Base-by-base conservation (phyloP, 2,113 vertebrate species). In the Micromys minutus region DNA sequence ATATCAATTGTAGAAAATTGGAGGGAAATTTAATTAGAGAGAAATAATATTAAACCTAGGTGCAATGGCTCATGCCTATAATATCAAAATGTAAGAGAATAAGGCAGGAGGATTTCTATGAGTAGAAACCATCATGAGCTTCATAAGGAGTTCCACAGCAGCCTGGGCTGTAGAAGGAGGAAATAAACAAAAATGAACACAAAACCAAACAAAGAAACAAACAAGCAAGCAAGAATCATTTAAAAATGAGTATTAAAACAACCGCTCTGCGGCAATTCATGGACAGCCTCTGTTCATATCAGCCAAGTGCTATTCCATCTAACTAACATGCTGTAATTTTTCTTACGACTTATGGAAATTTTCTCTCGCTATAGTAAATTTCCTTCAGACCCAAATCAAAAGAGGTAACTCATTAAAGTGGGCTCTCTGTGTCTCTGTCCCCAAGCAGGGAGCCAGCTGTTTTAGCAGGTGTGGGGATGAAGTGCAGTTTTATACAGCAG, bases 341-440 rank as follows among this genome's bases (percentile, higher is more conserved):
- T 84, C 63, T 45, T 87, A 26, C 29, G 45, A 85, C 11, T 5
- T 83, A 1, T 67, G n/a, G 59, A 61, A 15, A 45, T n/a, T 50
- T n/a, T 7, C 31, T 19, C 45, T 47, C 57, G 75, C n/a, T 34
- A 74, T 7, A 91, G 83, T 79, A 63, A 87, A 94, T 95, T 97
- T 96, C 85, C 94, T 87, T 90, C 75, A 65, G 55, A 92, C 93
- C 86, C 63, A 71, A 61, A 95, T 93, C 93, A 94, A 90, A 93
- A 91, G 80, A 87, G 21, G 72, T 89, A 96, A 63, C 87, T 97
- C 61, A 61, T 91, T 84, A 93, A 96, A 97, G 87, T 81, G 71
- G 55, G 36, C 0, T 94, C 57, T 96, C 85, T 94, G 87, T 81
- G 87, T 31, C 87, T 96, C 39, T 3, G 0, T 91, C 92, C 57